Evolutionary conservation across 2,888 invertebrate genomes (phyloP), one percentile per base, ranked within the genome.

Genomic region (Alviniconcha strummeri): DNA sequence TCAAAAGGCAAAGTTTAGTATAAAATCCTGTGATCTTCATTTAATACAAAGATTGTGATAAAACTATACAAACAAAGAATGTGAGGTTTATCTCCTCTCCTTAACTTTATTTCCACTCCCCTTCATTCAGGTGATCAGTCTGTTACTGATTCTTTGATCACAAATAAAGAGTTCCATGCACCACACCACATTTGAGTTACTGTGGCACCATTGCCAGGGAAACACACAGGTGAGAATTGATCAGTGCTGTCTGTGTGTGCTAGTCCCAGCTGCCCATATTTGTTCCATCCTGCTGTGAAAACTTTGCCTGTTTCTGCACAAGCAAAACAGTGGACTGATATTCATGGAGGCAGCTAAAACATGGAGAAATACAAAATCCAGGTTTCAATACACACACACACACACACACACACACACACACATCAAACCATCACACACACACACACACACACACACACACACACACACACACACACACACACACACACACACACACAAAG

Each of bases 231-330:
- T 55, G 86, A 80, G 69, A 91, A 87, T 56, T 83, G 84, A 83
- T 90, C 90, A 79, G 87, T 79, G 54, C 83, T 84, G 9, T 56
- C 11, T 4, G 84, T 85, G 79, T 92, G 91, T 52, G 90, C 89
- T 17, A 89, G 90, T 19, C 96, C 96, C 77, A 98, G 93, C 91
- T 98, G 97, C 1, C 96, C 96, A 94, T 97, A 97, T 90, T 96
- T 96, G 94, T 97, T 97, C 95, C 96, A 96, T 17, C 98, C 98
- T 91, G 96, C 95, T 0, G 96, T 96, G 95, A 96, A 96, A 17
- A 97, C 91, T 67, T 95, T 93, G 19, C 96, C 95, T 90, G 96
- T 95, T 87, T 95, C 96, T 95, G 91, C 82, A 93, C 36, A 36
- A 3, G 36, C 36, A 36, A 36, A 36, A 36, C 36, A 36, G 36